Percentiles rank a stretch among this genome's conserved stretches.
Evolutionary conservation across 2,888 invertebrate species (phyloP).

Genomic region (Watsonalla cultraria): DNA sequence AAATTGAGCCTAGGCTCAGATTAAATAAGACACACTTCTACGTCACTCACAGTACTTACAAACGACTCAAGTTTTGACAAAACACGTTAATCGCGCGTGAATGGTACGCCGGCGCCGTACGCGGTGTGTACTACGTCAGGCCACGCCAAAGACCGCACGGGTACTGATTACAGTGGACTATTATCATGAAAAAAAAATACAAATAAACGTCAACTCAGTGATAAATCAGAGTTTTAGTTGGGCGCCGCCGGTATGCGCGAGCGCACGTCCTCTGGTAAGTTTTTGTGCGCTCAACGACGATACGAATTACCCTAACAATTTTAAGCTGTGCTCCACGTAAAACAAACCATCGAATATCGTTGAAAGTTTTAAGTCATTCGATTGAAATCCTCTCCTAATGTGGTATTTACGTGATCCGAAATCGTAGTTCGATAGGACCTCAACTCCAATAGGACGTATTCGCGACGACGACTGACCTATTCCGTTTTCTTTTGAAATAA

Average conservation of each 20-base stretch:
- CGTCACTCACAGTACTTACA: slow-evolving; percentile 2
- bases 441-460: too few species aligned
- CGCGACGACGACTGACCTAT: too few species aligned
- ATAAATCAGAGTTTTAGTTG: slow-evolving; percentile 29
- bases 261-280: slow-evolving; percentile 14
- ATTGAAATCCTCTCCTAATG: too few species aligned
- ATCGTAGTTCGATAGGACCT: too few species aligned
- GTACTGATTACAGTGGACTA: slow-evolving; percentile 49
- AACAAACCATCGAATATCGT: too few species aligned
- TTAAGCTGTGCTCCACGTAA: neutral
- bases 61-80: slow-evolving; percentile 1
- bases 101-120: neutral
- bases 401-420: too few species aligned
- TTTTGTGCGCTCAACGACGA: neutral
- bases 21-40: neutral
- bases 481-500: too few species aligned
- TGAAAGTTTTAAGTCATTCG: too few species aligned
- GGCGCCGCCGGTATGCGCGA: slow-evolving; percentile 10
- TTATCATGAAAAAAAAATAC: slow-evolving; percentile 60
- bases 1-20: neutral
- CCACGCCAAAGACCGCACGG: slow-evolving; percentile 39
- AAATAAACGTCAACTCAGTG: slow-evolving; percentile 40
- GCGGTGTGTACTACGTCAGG: slow-evolving; percentile 28
- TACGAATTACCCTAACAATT: neutral
- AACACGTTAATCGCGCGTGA: neutral